Conservation (phyloP, 2,797 vertebrate genomes). For the Sylvia borin region DNA sequence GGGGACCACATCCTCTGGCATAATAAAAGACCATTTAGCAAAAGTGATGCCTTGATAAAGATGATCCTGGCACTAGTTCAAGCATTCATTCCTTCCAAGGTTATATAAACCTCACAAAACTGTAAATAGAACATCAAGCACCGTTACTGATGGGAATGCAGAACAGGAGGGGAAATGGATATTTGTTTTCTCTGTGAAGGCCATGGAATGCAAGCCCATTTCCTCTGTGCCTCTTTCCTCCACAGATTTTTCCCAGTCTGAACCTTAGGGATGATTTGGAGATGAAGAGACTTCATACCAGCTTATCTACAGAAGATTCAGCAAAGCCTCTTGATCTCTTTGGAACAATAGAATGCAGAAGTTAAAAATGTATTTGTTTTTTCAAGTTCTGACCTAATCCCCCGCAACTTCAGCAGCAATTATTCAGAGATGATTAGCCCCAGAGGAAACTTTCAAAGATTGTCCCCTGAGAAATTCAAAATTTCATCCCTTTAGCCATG, state of each 20-base stretch:
- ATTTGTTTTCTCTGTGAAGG: conserved; percentile 70
- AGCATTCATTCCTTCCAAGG: conserved; percentile 50
- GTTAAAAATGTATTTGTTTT: conserved; percentile 49
- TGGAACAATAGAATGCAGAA: conserved; percentile 13
- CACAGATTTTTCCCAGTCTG: conserved; percentile 21
- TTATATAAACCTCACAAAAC: conserved; percentile 64
- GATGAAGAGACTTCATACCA: conserved; percentile 52
- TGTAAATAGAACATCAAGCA: conserved; percentile 64
- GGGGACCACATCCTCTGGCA: conserved; percentile 30
- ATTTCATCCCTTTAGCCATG: not conserved
- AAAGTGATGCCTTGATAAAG: conserved; percentile 45
- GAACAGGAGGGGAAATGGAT: conserved; percentile 66
- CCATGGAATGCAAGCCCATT: conserved; percentile 68
- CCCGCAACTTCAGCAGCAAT: conserved; percentile 37
- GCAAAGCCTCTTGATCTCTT: conserved; percentile 46
- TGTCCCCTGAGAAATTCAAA: not conserved
- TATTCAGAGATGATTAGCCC: not conserved
- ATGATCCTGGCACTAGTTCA: conserved; percentile 48
- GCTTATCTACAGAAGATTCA: conserved; percentile 58
- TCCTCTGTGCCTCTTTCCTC: conserved; percentile 58
- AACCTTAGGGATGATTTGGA: conserved; percentile 32
- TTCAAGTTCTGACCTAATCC: conserved; percentile 28
- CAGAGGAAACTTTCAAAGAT: not conserved
- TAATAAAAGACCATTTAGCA: conserved; percentile 54
- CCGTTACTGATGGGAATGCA: conserved; percentile 50